Base-by-base conservation (phyloP, 1,140 invertebrate genomes). In the Zaprionus nigranus region DNA sequence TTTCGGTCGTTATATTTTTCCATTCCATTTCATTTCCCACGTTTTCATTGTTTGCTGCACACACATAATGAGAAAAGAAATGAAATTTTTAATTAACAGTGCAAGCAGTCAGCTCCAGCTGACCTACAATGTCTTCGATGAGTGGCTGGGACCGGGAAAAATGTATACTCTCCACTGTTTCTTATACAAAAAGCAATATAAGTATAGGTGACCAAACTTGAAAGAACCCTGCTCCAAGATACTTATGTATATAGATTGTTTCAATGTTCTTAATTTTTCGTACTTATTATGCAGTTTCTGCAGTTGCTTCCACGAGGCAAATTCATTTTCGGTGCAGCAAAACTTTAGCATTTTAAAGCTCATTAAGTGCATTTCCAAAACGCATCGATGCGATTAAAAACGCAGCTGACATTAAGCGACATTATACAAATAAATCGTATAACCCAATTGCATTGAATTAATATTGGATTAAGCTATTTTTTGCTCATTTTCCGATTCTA, bases 371-470 rank as follows among this genome's bases (percentile, higher is more conserved):
- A 80, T 72, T 84, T 78, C 69, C 66, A 40, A 64, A 67, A 79
- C 62, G 75, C 63, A 56, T 15, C 62, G 68, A 58, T 22, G 62
- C 76, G 84, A 88, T 87, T 88, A 83, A 75, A 63, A 66, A 24
- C 28, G 51, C 11, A 20, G 20, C 17, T 22, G 38, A 24, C n/a
- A 71, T 71, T 64, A 77, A 72, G 74, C 61, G 40, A 72, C 64
- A 73, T 75, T 70, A 75, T 81, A 83, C 66, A 74, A 78, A 84
- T 88, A 81, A 88, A 84, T 88, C 74, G 61, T 49, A 69, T 78
- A 84, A 78, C 81, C 78, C 74, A 73, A 81, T 87, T 76, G 73
- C 71, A 90, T 81, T 88, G 67, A 84, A 87, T 88, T 88, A 82
- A 87, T 86, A 81, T 84, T 81, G 87, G 62, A 84, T 78, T 87